Evolutionary conservation across 2,888 invertebrate species (phyloP), one percentile per base, ranked within the genome.

Genomic region (Coenonympha glycerion): DNA sequence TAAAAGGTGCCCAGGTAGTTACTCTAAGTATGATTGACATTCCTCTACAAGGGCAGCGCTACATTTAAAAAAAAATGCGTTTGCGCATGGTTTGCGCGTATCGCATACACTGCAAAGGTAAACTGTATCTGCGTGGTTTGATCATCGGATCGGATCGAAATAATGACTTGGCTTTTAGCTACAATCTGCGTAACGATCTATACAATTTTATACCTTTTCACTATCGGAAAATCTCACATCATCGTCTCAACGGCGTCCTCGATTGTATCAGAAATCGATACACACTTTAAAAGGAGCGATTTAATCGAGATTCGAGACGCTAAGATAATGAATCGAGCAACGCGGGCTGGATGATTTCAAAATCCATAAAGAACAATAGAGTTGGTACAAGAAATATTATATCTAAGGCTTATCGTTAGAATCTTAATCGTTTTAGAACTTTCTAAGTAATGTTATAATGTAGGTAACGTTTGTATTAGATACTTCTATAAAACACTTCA

Each of bases 171-270:
- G 30, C 33, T 50, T 37, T 42, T 48, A 51, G 36, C 41, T 41
- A 22, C 16, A 56, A 51, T 51, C 46, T 33, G 48, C 50, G 47
- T 56, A 42, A 53, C 42, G 46, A 53, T 52, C 50, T 48, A n/a
- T n/a, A 45, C 24, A 40, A 52, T 52, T 44, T 51, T 39, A n/a
- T n/a, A 49, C 47, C 47, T 37, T 45, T 30, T 42, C 41, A 13
- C 44, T 47, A 52, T 51, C 37, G 41, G 37, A 22, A 28, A 41
- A 47, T 50, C 50, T 53, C 33, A 49, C 30, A 46, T 49, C 44
- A 34, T 49, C 39, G 26, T 42, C 52, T 55, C 13, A 39, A 16
- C 40, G n/a, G 19, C 21, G 33, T 31, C 26, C 26, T 18, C 26
- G 51, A 55, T 55, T 15, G 31, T 39, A 49, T 49, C 40, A 28